Base-by-base conservation (phyloP, 2,888 invertebrate genomes). In the Allacma fusca region DNA sequence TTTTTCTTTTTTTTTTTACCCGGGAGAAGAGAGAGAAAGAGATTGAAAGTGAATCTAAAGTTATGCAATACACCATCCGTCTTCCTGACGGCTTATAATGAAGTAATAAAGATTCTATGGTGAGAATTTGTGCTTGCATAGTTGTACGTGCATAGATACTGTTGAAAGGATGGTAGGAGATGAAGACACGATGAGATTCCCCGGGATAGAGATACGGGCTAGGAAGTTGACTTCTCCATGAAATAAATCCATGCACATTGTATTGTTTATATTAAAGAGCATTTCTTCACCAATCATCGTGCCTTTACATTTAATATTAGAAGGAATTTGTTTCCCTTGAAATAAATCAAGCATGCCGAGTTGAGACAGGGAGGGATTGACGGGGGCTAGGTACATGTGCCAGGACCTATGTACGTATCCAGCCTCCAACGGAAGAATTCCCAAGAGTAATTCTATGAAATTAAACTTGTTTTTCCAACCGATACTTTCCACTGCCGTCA, bases 381-480 rank as follows among this genome's bases (percentile, higher is more conserved):
- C 4, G 9, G 9, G 9, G 34, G 19, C 50, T 50, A 50, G 50
- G 16, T n/a, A 5, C n/a, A 50, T 16, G 19, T 34, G 5, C 34
- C 4, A 50, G 50, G 19, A 50, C n/a, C 16, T 19, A 1, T 50
- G 9, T 50, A 5, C 2, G 9, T 13, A 5, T 50, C 19, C 19
- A 5, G 5, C 50, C 50, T 50, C 4, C 16, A 16, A 50, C n/a
- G n/a, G 50, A 5, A 50, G 57, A 75, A 76, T 67, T 72, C 78
- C 78, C 78, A 65, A 21, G 62, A 70, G 78, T 40, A 78, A 44
- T 68, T 78, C 64, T 78, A 72, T 78, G 72, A 78, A 78, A 78
- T 78, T 78, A 78, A 78, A 78, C 78, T 78, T 76, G 50, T 50
- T 50, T 50, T 76, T 71, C 76, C 78, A 76, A 65, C 64, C 78